These are phyloP conservation scores for Drosophila hamatofila DNA, from an alignment of 2,888 invertebrate species.

Conservation along the genomic window DNA sequence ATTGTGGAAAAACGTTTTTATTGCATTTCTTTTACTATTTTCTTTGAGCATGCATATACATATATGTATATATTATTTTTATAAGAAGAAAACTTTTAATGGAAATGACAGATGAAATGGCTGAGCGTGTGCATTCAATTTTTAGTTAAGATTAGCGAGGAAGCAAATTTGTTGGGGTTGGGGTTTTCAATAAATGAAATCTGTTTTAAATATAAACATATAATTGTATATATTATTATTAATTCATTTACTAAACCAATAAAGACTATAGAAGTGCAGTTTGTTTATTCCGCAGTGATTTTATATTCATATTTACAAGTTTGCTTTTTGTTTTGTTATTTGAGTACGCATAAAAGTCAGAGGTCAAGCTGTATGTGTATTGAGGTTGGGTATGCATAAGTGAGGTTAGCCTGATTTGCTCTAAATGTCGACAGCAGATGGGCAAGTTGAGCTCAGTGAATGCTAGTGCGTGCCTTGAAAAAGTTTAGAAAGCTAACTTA, in stretches of 20 bases:
- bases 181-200: not conserved
- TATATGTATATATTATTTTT: not conserved
- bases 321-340: not conserved
- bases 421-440: not conserved
- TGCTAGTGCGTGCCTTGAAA: not conserved
- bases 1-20: slow-evolving; percentile 36
- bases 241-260: not conserved
- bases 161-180: not conserved
- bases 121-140: slow-evolving; percentile 3
- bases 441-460: not conserved
- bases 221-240: not conserved
- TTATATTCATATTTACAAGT: not conserved
- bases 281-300: not conserved
- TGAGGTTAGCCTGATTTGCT: not conserved
- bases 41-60: not conserved
- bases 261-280: not conserved
- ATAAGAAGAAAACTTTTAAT: not conserved
- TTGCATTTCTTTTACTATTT: slow-evolving; percentile 10
- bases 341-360: not conserved
- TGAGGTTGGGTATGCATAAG: not conserved
- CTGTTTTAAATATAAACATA: not conserved
- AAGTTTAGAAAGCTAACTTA: not conserved
- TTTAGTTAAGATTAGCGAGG: slow-evolving; percentile 4
- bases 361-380: not conserved
- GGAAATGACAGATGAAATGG: slow-evolving; percentile 8